Conservation (phyloP, 2,888 invertebrate species). For the Eugnorisma glareosa region DNA sequence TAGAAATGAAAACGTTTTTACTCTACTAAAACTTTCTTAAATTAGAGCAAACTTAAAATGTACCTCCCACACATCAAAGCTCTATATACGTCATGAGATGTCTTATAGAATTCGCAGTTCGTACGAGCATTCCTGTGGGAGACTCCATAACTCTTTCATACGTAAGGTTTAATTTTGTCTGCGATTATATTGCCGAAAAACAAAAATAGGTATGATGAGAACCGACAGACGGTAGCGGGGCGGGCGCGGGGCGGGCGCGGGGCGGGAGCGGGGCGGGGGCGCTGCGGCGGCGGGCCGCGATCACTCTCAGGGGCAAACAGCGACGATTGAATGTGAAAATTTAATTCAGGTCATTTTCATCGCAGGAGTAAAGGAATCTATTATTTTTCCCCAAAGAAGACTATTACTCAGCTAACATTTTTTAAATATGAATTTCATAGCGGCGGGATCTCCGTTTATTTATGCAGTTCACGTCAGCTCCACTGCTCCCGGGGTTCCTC, state of each 20-base stretch:
- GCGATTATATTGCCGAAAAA: slow-evolving; percentile 67
- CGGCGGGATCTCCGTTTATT: slow-evolving; percentile 64
- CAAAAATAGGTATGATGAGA: slow-evolving; percentile 79
- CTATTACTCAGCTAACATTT: slow-evolving; percentile 81
- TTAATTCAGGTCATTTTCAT: slow-evolving; percentile 89
- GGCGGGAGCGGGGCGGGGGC: slow-evolving; percentile 61
- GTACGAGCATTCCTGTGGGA: slow-evolving; percentile 18
- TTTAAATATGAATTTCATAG: slow-evolving; percentile 72
- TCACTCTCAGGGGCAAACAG: slow-evolving; percentile 86
- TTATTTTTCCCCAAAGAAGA: slow-evolving; percentile 84
- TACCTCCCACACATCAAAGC: slow-evolving; percentile 5
- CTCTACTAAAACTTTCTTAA: not conserved
- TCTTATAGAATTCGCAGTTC: slow-evolving; percentile 18
- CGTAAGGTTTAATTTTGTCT: slow-evolving; percentile 57
- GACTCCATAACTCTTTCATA: slow-evolving; percentile 44
- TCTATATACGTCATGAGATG: slow-evolving; percentile 17
- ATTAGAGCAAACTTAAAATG: not conserved
- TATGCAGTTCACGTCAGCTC: slow-evolving; percentile 70
- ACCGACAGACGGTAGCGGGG: slow-evolving; percentile 70
- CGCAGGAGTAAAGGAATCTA: slow-evolving; percentile 82
- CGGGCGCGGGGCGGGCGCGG: slow-evolving; percentile 55
- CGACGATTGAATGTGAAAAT: slow-evolving; percentile 89
- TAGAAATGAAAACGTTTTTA: not conserved
- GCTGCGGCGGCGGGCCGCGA: slow-evolving; percentile 76
- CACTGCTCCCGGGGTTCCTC: slow-evolving; percentile 49